Base-by-base conservation (phyloP, 2,888 invertebrate genomes). In the Cryptus armator region DNA sequence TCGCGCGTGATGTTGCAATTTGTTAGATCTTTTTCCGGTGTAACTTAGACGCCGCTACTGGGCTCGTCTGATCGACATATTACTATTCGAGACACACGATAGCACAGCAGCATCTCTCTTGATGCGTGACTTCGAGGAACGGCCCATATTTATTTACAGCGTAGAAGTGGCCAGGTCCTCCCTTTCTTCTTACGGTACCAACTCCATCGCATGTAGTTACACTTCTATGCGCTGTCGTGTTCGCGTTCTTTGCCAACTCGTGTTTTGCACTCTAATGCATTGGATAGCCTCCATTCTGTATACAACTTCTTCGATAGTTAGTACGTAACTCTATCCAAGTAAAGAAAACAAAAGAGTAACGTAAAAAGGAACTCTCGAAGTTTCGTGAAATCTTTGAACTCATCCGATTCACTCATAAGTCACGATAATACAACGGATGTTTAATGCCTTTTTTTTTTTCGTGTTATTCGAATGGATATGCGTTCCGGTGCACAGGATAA, bases 61-160 rank as follows among this genome's bases (percentile, higher is more conserved):
- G 19, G 48, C 46, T 48, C 56, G 66, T n/a, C 74, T 12, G 66
- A 74, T 74, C 67, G 51, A 29, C n/a, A 43, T 56, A 51, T 71
- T 83, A 71, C 70, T 77, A 84, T 82, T 85, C 85, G 81, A 75
- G 84, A 87, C 83, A 83, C 68, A 64, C 74, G 85, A 88, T 80
- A 83, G 81, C 75, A 72, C 43, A 67, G 44, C 46, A 43, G 29
- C 74, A 82, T 70, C 62, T 71, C 87, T 81, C 81, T 48, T 77
- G 86, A 81, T 87, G 88, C 89, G 89, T 89, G 87, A 89, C 89
- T 83, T 77, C 78, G 79, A 80, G 83, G 81, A 83, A 87, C 87
- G 86, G 88, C 86, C 87, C 80, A 87, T 89, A 89, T 89, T 88
- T 86, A 87, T 87, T 89, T 88, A 86, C 86, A 83, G 71, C 71